Base-by-base conservation (phyloP, 2,113 vertebrate genomes). In the Rhinolophus ferrumequinum region DNA sequence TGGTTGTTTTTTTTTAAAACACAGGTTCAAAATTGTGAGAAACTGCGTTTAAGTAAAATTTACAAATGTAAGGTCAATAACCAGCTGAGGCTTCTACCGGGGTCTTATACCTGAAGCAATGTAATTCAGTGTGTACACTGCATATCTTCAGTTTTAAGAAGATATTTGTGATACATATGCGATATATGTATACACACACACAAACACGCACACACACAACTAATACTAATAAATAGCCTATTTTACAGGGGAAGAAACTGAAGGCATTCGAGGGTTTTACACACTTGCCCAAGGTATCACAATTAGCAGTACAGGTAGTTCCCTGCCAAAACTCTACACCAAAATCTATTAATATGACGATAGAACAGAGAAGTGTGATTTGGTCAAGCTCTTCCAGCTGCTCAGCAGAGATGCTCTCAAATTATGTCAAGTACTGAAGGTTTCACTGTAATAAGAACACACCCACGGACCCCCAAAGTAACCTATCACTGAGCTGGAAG, bases 21-120 rank as follows among this genome's bases (percentile, higher is more conserved):
- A 66, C 24, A 83, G 47, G 38, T 86, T 86, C 54, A 89, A 96
- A 92, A 93, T 7, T 64, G 62, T 90, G 28, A 52, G 70, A 75
- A 96, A 52, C 4, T 5, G 44, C 58, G 22, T n/a, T n/a, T 81
- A n/a, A 50, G 44, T 72, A 66, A 90, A 73, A 95, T 87, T 70
- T 82, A 75, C 12, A 94, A 75, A 47, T 4, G 15, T 69, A 62
- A 83, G 66, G 47, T 62, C 64, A 89, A 87, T 58, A 83, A 85
- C 8, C 28, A 14, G 90, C 5, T 19, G 56, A 58, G 72, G 22
- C 56, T 66, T 66, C 30, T 66, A 2, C 21, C 24, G 56, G 13
- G 44, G 12, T n/a, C 22, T 64, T 84, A 18, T 8, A 35, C 24
- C 21, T 33, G 47, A 14, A 81, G 56, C 35, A 89, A 35, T 13